Evolutionary conservation across 2,113 vertebrate species (phyloP), one percentile per base, ranked within the genome.

Genomic region (Hippopotamus amphibius): DNA sequence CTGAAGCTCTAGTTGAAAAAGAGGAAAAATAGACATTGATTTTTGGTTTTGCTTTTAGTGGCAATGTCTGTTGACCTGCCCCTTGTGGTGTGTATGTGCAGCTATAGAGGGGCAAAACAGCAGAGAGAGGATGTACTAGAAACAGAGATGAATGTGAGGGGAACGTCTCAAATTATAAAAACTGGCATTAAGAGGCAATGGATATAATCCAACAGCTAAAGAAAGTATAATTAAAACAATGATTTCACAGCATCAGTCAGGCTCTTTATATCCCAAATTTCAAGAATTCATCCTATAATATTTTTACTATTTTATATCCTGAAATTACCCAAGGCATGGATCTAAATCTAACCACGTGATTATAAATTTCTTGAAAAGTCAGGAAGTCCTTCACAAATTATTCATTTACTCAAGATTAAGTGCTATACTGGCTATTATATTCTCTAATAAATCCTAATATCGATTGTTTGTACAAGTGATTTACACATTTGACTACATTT

Each of bases 401-500:
- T 94, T 97, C 68, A 89, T 85, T 97, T 97, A 81, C 61, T 96
- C 41, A 94, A 96, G 88, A 96, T 90, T 85, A 94, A 96, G 41
- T 95, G 37, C 93, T 84, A 84, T 33, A 48, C 21, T 79, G 43
- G 77, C 50, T 83, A 83, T 76, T 94, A 86, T 90, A 92, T 53
- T 87, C 43, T 61, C 46, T 82, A 97, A 93, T 94, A 96, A 97
- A 97, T 91, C 24, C 59, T 93, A 84, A 90, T 79, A 96, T 96
- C 0, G 53, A 97, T 94, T 97, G 97, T 93, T 97, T 94, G 33
- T 86, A 88, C 30, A 37, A 95, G 90, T 93, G 93, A 95, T 88
- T 97, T 96, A 96, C 7, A 80, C 37, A 80, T 93, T 83, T 91
- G 74, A 76, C 50, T 87, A 43, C n/a, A 66, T 68, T 95, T 92